Evolutionary conservation across 1,140 invertebrate species (phyloP).

Genomic region (Panulirus ornatus): DNA sequence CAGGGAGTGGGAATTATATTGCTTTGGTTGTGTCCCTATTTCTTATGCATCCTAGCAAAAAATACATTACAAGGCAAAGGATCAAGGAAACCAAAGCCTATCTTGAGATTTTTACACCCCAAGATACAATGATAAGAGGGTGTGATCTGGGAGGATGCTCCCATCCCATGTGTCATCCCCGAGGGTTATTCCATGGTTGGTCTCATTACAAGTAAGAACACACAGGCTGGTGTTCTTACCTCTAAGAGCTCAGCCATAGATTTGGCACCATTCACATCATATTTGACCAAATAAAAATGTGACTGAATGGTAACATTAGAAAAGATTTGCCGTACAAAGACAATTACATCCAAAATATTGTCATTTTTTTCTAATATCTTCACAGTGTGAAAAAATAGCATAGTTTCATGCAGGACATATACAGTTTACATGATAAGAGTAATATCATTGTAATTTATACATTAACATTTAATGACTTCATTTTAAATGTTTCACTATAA

Average conservation of each 20-base stretch:
- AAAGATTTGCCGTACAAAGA: constrained; percentile 1
- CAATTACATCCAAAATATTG: too few species aligned
- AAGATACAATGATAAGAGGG: not conserved
- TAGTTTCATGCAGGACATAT: too few species aligned
- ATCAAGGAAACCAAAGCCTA: not conserved
- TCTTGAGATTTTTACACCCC: not conserved
- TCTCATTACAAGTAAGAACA: not conserved
- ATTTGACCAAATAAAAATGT: constrained; percentile 33
- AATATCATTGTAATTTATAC: too few species aligned
- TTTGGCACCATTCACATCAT: constrained; percentile 38
- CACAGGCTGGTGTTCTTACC: not conserved
- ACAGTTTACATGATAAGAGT: too few species aligned
- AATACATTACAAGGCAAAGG: not conserved
- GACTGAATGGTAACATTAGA: constrained; percentile 38
- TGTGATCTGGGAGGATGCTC: not conserved
- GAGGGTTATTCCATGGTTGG: not conserved
- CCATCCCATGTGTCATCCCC: constrained; percentile 9
- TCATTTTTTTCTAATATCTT: too few species aligned
- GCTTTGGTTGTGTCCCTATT: not conserved
- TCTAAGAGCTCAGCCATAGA: not conserved
- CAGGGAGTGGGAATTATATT: not conserved
- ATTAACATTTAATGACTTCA: too few species aligned
- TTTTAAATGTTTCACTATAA: too few species aligned
- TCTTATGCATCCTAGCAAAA: not conserved
- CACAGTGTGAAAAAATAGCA: too few species aligned